Evolutionary conservation across 1,140 invertebrate genomes (phyloP).

Genomic region (Ceratina japonica): DNA sequence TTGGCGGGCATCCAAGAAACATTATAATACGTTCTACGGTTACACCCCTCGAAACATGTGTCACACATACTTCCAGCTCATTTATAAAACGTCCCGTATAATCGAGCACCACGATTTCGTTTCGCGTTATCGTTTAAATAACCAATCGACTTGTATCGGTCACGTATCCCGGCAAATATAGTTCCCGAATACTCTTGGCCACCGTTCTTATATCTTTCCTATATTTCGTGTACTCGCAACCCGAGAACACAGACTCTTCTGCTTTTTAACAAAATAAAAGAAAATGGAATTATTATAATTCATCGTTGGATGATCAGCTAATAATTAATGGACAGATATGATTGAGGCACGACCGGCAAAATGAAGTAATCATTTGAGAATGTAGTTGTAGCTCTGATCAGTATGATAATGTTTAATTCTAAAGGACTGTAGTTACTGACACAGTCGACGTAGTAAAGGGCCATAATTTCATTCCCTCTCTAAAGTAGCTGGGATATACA

Average conservation of each 20-base stretch:
- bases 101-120: slow-evolving; percentile 26
- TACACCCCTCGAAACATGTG: slow-evolving; percentile 55
- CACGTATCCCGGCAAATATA: background rate
- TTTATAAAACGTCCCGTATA: slow-evolving; percentile 52
- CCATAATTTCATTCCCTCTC: too few species aligned
- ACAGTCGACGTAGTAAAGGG: too few species aligned
- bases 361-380: too few species aligned
- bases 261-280: background rate
- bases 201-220: background rate
- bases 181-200: background rate
- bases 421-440: too few species aligned
- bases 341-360: too few species aligned
- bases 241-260: too few species aligned
- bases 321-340: too few species aligned
- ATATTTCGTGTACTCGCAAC: too few species aligned
- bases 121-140: slow-evolving; percentile 26
- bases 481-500: too few species aligned
- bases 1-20: slow-evolving; percentile 54
- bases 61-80: slow-evolving; percentile 41
- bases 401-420: too few species aligned
- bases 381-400: too few species aligned
- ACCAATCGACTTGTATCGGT: slow-evolving; percentile 10
- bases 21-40: slow-evolving; percentile 60
- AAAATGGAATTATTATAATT: background rate
- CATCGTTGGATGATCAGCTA: too few species aligned